Evolutionary conservation across 2,113 vertebrate species (phyloP).

Genomic region (Sminthopsis crassicaudata): DNA sequence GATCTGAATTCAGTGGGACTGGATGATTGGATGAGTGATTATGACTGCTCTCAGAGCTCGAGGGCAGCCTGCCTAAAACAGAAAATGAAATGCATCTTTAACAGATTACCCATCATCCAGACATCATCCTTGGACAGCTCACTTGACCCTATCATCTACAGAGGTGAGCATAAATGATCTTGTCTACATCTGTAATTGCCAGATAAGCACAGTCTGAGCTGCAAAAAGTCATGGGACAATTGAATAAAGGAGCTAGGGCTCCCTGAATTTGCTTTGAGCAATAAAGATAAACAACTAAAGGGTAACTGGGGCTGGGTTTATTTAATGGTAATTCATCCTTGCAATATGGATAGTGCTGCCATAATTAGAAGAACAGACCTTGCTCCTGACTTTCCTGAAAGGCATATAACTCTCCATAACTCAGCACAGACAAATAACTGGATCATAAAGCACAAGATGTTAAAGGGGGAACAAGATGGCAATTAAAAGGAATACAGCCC

Average conservation of each 20-base stretch:
- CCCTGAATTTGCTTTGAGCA: constrained; percentile 41
- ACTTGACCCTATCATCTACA: constrained; percentile 41
- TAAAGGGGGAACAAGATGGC: constrained; percentile 6
- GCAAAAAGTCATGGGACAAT: constrained; percentile 14
- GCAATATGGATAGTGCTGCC: background rate
- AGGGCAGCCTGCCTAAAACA: constrained; percentile 43
- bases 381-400: background rate
- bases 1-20: background rate
- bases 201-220: constrained; percentile 44
- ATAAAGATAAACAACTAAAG: constrained; percentile 65
- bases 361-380: constrained; percentile 16
- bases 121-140: constrained; percentile 43
- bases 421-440: background rate
- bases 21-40: constrained; percentile 24
- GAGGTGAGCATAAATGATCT: constrained; percentile 55
- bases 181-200: constrained; percentile 41
- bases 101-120: constrained; percentile 38
- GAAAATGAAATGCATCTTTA: constrained; percentile 43
- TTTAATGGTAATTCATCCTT: background rate
- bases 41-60: constrained; percentile 43
- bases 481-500: constrained; percentile 22
- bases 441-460: constrained; percentile 51
- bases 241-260: constrained; percentile 27
- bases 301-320: constrained; percentile 31
- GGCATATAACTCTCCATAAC: background rate